phyloP scores from a whole-genome alignment of 2,797 vertebrate species.

The Anableps anableps region DNA sequence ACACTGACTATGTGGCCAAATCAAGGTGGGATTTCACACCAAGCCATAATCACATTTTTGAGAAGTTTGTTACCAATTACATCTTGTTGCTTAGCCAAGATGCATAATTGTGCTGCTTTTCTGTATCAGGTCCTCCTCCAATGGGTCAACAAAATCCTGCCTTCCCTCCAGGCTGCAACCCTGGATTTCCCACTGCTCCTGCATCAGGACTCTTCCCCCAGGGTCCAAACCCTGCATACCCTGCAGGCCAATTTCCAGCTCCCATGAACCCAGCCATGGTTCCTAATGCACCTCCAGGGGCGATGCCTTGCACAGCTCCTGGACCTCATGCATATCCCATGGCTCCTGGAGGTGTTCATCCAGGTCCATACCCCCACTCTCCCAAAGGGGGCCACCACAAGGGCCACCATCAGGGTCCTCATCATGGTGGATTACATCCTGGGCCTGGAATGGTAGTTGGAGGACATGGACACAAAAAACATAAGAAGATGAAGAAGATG shows the following conservation, averaged over 20 bases:
- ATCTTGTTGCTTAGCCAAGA: background rate
- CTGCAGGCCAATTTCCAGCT: conserved; percentile 49
- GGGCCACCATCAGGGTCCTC: conserved; percentile 45
- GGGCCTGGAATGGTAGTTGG: conserved; percentile 55
- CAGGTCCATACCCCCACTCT: conserved; percentile 67
- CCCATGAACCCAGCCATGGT: conserved; percentile 60
- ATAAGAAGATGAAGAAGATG: conserved; percentile 90
- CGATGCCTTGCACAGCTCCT: conserved; percentile 63
- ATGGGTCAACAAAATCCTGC: conserved; percentile 70
- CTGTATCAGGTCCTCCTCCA: conserved; percentile 64
- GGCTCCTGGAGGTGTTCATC: conserved; percentile 54
- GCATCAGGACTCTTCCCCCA: conserved; percentile 68
- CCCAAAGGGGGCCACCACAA: conserved; percentile 67
- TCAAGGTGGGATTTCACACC: conserved; percentile 68
- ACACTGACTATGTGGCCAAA: conserved; percentile 76
- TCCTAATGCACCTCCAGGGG: conserved; percentile 49
- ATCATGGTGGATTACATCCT: conserved; percentile 59
- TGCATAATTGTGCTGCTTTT: conserved; percentile 17
- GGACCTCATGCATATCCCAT: conserved; percentile 74
- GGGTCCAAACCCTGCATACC: conserved; percentile 47
- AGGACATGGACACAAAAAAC: conserved; percentile 68
- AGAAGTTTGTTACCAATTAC: background rate
- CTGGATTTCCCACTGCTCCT: conserved; percentile 50
- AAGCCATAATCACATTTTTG: background rate
- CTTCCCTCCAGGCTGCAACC: conserved; percentile 72